Evolutionary conservation across 2,113 vertebrate species (phyloP).

Genomic region (Camelus bactrianus): DNA sequence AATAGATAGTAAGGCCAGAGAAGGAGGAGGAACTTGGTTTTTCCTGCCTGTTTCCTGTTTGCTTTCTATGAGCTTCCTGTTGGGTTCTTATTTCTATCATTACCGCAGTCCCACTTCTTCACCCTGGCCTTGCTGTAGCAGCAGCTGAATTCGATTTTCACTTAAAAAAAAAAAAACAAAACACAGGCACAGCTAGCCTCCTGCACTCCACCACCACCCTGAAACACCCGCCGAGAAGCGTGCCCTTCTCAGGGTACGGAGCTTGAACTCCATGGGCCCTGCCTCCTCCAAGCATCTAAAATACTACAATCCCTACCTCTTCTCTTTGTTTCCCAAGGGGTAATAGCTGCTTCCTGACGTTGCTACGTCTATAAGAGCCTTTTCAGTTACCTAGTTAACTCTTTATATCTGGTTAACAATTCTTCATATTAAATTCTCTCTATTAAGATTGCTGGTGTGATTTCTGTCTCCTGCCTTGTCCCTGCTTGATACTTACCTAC

Average conservation of each 20-base stretch:
- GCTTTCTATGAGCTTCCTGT: not conserved
- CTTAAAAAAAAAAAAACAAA: not conserved
- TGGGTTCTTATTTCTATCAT: not conserved
- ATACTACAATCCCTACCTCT: not conserved
- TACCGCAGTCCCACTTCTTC: not conserved
- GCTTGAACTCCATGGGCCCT: not conserved
- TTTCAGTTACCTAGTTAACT: not conserved
- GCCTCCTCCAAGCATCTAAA: not conserved
- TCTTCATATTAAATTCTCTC: not conserved
- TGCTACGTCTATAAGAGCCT: not conserved
- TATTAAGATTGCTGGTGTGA: not conserved
- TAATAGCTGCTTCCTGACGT: not conserved
- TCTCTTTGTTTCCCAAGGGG: not conserved
- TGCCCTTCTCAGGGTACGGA: not conserved
- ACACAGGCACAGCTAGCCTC: not conserved
- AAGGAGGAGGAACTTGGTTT: not conserved
- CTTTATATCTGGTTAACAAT: not conserved
- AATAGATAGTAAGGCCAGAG: not conserved
- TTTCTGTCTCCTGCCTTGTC: not conserved
- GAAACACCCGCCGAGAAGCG: not conserved
- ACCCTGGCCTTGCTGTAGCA: not conserved
- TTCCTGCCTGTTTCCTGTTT: not conserved
- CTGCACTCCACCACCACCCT: not conserved
- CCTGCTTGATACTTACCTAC: not conserved
- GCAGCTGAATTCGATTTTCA: not conserved